A percentile compares a stretch with the other conserved stretches of the same genome.
Evolutionary conservation across 30 jellyfish, hydroid and myxozoan species (phyloP).

Genomic region (Chrysaora quinquecirrha): DNA sequence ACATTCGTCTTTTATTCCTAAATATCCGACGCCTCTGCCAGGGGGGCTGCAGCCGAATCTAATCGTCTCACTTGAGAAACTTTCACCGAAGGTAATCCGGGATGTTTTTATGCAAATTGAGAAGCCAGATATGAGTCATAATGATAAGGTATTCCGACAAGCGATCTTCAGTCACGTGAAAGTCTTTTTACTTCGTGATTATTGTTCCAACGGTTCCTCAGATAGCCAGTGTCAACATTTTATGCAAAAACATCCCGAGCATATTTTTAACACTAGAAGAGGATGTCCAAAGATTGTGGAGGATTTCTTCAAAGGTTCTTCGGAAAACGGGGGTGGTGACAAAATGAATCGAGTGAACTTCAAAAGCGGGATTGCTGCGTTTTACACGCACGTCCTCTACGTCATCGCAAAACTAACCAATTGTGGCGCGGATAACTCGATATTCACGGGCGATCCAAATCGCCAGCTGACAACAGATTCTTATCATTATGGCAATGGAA

Average conservation of each 20-base stretch:
- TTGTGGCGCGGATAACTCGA: constrained; percentile 49
- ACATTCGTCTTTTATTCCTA: constrained; percentile 46
- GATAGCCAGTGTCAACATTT: background rate
- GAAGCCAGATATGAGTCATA: constrained; percentile 29
- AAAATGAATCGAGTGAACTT: background rate
- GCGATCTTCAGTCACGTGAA: constrained; percentile 41
- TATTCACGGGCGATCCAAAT: constrained; percentile 44
- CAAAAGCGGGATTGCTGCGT: constrained; percentile 46
- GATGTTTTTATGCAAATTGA: constrained; percentile 59
- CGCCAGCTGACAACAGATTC: constrained; percentile 48
- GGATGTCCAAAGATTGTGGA: constrained; percentile 36
- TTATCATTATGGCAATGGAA: constrained; percentile 50
- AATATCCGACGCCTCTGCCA: constrained; percentile 59
- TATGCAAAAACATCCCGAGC: background rate
- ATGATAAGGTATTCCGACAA: constrained; percentile 18
- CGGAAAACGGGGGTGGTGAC: background rate
- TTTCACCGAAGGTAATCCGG: constrained; percentile 15
- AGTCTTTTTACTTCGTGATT: background rate
- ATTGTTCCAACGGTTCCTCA: background rate
- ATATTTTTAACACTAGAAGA: background rate
- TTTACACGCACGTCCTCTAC: constrained; percentile 37
- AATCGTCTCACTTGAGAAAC: constrained; percentile 49
- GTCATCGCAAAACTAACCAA: constrained; percentile 43
- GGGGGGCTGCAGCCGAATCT: constrained; percentile 50
- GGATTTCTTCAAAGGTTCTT: background rate